These are phyloP conservation scores for Patella caerulea DNA, from an alignment of 2,888 invertebrate species.

Conservation along the genomic window DNA sequence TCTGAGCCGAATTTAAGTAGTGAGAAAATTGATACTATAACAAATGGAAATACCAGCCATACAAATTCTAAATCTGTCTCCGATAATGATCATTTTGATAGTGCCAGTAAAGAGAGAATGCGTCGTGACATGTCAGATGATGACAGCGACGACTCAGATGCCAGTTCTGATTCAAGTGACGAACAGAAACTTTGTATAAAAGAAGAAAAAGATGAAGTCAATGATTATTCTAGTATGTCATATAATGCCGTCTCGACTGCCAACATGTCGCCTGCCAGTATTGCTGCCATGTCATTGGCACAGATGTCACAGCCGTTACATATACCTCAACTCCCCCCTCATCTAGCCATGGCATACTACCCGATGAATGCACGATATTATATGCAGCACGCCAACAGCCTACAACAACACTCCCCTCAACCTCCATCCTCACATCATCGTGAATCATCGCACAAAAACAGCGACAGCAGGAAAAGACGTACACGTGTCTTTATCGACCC, in stretches of 20 bases:
- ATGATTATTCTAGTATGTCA: constrained; percentile 14
- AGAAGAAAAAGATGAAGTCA: constrained; percentile 14
- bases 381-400: constrained; percentile 51
- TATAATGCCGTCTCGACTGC: constrained; percentile 24
- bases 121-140: constrained; percentile 15
- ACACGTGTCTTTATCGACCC: constrained; percentile 99
- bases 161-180: constrained; percentile 19
- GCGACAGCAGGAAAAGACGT: constrained; percentile 79
- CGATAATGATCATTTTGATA: constrained; percentile 12
- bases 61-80: not conserved
- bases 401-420: constrained; percentile 30
- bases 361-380: constrained; percentile 61
- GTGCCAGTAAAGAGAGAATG: not conserved
- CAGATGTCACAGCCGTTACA: constrained; percentile 53
- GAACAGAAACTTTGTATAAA: constrained; percentile 29
- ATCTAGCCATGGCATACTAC: constrained; percentile 62
- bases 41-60: not conserved
- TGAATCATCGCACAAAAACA: constrained; percentile 21
- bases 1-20: not conserved
- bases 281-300: constrained; percentile 42
- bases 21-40: not conserved
- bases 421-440: constrained; percentile 24
- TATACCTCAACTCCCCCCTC: constrained; percentile 62
- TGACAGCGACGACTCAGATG: constrained; percentile 13
- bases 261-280: constrained; percentile 36